Evolutionary conservation across 2,888 invertebrate species (phyloP).

Genomic region (Oscheius sp.): DNA sequence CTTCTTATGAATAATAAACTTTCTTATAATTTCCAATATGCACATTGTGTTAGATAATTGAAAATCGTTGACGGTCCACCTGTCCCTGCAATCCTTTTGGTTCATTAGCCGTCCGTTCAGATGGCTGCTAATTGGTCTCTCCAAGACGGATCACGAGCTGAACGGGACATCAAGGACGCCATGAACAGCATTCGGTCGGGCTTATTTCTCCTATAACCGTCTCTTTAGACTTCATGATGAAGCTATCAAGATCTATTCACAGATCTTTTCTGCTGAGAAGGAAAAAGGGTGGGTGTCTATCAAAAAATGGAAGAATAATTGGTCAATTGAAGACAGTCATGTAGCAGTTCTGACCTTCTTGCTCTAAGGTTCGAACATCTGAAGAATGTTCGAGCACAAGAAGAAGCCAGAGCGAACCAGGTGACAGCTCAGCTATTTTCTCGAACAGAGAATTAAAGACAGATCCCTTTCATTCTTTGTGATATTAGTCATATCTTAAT

Average conservation of each 20-base stretch:
- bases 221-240: constrained; percentile 14
- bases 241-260: constrained; percentile 15
- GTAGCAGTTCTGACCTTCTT: constrained; percentile 16
- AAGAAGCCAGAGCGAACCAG: constrained; percentile 2
- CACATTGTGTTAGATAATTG: no score
- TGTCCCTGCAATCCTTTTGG: no score
- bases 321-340: neutral
- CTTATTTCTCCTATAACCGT: neutral
- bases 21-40: no score
- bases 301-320: neutral
- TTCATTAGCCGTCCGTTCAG: no score
- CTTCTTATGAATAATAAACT: no score
- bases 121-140: neutral
- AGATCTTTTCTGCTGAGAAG: constrained; percentile 6
- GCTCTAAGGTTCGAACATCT: constrained; percentile 4
- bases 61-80: no score
- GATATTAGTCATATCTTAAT: no score
- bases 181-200: constrained; percentile 6
- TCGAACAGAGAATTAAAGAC: no score
- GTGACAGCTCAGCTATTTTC: constrained; percentile 8
- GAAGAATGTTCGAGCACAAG: constrained; percentile 2
- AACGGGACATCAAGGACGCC: constrained; percentile 10
- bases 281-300: neutral
- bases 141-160: neutral
- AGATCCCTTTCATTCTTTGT: no score